A percentile compares a stretch with the other conserved stretches of the same genome.
Conservation (phyloP, 2,113 vertebrate species). For the Poeciliopsis occidentalis region DNA sequence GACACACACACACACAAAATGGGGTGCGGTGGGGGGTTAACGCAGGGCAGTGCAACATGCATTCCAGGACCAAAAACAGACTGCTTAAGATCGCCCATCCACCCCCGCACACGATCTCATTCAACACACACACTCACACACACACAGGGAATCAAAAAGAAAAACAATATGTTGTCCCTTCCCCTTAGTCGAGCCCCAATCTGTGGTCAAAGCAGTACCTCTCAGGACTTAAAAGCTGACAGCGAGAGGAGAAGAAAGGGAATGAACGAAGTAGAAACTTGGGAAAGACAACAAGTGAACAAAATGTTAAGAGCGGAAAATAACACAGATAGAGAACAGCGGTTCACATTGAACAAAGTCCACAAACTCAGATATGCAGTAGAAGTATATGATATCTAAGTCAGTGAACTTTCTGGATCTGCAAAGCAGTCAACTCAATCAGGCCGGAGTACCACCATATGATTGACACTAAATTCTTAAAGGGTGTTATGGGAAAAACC, state of each 20-base stretch:
- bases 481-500: neutral
- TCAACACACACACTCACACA: slow-evolving; percentile 4
- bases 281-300: slow-evolving; percentile 21
- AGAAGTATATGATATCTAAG: too few species aligned
- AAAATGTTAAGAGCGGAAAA: slow-evolving; percentile 5
- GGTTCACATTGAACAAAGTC: neutral
- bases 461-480: slow-evolving; percentile 42
- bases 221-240: slow-evolving; percentile 65
- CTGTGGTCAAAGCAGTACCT: slow-evolving; percentile 72
- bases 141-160: neutral
- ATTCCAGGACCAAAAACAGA: slow-evolving; percentile 78
- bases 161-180: slow-evolving; percentile 60
- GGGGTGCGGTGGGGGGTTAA: slow-evolving; percentile 64
- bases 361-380: too few species aligned
- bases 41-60: slow-evolving; percentile 74
- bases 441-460: slow-evolving; percentile 25
- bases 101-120: slow-evolving; percentile 60
- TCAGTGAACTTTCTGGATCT: neutral
- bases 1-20: slow-evolving; percentile 25
- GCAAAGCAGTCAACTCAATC: neutral
- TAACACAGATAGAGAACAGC: slow-evolving; percentile 1
- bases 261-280: slow-evolving; percentile 32
- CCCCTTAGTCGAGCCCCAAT: slow-evolving; percentile 63
- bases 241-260: slow-evolving; percentile 26
- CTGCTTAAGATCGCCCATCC: slow-evolving; percentile 58